Base-by-base conservation (phyloP, 1,140 invertebrate genomes). In the Penaeus japonicus region DNA sequence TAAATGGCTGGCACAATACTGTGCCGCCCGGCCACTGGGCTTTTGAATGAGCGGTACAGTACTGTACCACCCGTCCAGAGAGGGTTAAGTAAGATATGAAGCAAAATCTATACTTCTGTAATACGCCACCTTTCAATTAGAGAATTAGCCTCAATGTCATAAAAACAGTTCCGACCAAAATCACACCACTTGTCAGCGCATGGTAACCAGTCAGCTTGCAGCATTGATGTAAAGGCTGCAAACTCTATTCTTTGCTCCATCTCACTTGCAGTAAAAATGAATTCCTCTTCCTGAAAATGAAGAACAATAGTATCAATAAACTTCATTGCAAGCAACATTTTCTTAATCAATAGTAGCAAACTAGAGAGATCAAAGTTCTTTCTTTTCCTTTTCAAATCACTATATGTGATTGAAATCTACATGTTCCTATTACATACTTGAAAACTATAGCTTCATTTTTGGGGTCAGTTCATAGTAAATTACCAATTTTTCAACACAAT, bases 151-250 rank as follows among this genome's bases (percentile, higher is more conserved):
- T 39, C 30, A 1, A 22, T 54, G 15, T 27, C 78, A 62, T 57
- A 87, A 24, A 87, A n/a, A n/a, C 24, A 53, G 35, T 22, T 59
- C n/a, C 85, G 53, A 7, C 85, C 75, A 39, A 79, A 87, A 55
- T 87, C 85, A 65, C 85, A 57, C 85, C 85, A 87, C 27, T 27
- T 79, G 20, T 73, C 73, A 17, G 53, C 77, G 27, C 73, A 77
- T 4, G 85, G 24, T 55, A 87, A 53, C 85, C 85, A 87, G 4
- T 87, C 85, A 2, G 59, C 20, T 35, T 80, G 57, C 10, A 87
- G 55, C 85, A 81, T 81, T 17, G 20, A 35, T 0, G 12, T 47
- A 30, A 81, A 87, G 17, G 32, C 73, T 24, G 54, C 75, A 30
- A 62, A 62, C 35, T 70, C 85, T 3, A 55, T 47, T 47, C 35